These are phyloP conservation scores for Castor canadensis DNA, from an alignment of 2,113 vertebrate genomes.

Conservation along the genomic window DNA sequence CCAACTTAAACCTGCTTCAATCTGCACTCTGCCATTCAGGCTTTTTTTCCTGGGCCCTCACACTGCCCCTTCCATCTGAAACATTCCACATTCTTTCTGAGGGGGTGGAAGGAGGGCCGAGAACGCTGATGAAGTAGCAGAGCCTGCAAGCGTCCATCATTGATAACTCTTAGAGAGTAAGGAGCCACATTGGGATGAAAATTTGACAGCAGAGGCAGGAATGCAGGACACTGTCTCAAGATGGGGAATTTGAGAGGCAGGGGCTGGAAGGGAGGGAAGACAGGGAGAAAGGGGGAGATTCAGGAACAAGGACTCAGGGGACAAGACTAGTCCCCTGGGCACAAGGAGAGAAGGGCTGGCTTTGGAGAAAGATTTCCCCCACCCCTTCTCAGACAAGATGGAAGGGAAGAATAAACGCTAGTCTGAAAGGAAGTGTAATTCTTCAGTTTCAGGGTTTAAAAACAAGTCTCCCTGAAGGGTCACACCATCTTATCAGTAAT, in stretches of 20 bases:
- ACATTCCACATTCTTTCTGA: not conserved
- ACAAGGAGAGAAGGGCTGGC: not conserved
- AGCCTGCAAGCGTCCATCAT: not conserved
- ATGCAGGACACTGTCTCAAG: not conserved
- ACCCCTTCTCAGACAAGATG: constrained; percentile 19
- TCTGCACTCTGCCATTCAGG: not conserved
- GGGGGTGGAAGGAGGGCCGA: not conserved
- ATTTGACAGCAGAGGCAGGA: not conserved
- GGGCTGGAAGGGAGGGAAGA: not conserved
- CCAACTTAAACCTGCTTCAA: not conserved
- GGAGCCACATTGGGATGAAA: not conserved
- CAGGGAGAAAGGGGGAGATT: no score
- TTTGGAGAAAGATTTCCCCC: not conserved
- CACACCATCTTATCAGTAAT: constrained; percentile 27
- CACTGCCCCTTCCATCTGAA: not conserved
- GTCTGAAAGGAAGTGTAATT: not conserved
- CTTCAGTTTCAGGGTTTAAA: not conserved
- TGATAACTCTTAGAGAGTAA: not conserved
- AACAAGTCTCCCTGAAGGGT: not conserved
- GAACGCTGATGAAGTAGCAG: not conserved
- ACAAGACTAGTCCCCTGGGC: not conserved
- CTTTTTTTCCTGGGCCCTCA: not conserved
- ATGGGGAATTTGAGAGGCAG: not conserved
- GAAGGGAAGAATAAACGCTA: not conserved
- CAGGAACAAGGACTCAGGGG: not conserved